Conservation (phyloP, 1,140 invertebrate species). For the Trichonephila inaurata region DNA sequence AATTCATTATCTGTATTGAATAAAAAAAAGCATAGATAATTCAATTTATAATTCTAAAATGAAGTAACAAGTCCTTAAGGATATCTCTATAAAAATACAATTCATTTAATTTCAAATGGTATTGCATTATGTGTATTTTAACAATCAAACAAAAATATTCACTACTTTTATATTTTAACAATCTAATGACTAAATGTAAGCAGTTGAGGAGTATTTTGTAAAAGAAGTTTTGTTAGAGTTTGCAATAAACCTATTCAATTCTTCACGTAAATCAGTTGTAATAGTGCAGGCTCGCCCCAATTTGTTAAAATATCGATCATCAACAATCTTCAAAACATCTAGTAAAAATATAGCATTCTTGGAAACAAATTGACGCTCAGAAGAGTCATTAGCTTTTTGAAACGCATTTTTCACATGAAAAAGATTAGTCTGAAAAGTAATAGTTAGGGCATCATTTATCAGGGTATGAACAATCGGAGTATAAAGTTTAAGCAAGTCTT, state of each 20-base stretch:
- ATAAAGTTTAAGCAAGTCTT: constrained; percentile 86
- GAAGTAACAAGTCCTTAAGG: background rate
- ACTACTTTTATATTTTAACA: background rate
- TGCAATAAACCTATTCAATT: constrained; percentile 51
- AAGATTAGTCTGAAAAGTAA: constrained; percentile 86
- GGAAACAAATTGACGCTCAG: constrained; percentile 76
- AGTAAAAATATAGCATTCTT: constrained; percentile 82
- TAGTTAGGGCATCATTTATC: constrained; percentile 85
- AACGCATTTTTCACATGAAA: constrained; percentile 85
- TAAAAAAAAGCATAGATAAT: background rate
- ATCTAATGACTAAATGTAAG: constrained; percentile 60
- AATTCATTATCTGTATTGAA: no score
- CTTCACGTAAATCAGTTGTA: constrained; percentile 79
- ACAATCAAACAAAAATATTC: constrained; percentile 3
- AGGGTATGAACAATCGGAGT: constrained; percentile 85
- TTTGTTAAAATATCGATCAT: constrained; percentile 81
- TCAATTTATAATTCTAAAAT: background rate
- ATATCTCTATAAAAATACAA: constrained; percentile 12
- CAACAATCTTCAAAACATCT: constrained; percentile 82
- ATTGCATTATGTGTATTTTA: background rate
- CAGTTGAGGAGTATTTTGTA: constrained; percentile 75
- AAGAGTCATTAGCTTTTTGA: constrained; percentile 83
- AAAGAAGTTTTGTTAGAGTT: constrained; percentile 58
- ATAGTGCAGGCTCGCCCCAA: constrained; percentile 80
- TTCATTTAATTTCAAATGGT: background rate